Evolutionary conservation across 1,140 invertebrate species (phyloP).

Genomic region (Heliothis subflexa): DNA sequence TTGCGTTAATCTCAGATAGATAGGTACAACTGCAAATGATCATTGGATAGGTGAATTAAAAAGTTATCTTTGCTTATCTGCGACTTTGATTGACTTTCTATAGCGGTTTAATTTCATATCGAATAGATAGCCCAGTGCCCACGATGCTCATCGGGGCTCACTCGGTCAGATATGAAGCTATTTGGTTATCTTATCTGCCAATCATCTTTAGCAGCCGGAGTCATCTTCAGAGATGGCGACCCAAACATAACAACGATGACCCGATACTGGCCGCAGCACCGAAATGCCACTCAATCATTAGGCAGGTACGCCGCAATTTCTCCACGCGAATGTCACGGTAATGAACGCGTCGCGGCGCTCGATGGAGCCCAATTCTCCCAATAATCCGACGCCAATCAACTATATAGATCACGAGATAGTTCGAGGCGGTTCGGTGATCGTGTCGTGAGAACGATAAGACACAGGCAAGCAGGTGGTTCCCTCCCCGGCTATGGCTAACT

Average conservation of each 20-base stretch:
- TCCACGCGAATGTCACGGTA: constrained; percentile 75
- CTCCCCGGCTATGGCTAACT: constrained; percentile 76
- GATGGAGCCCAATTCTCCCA: constrained; percentile 69
- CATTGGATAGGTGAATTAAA: constrained; percentile 56
- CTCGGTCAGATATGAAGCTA: constrained; percentile 70
- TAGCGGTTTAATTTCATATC: constrained; percentile 73
- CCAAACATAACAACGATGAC: constrained; percentile 73
- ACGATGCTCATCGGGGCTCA: constrained; percentile 37
- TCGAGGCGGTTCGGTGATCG: constrained; percentile 68
- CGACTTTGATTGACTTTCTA: constrained; percentile 80
- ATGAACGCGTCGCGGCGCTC: constrained; percentile 63
- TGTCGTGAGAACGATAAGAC: constrained; percentile 80
- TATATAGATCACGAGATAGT: constrained; percentile 81
- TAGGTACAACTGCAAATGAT: not conserved
- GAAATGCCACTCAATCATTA: constrained; percentile 72
- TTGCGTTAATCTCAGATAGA: too few relatives aligned
- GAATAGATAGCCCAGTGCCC: constrained; percentile 70
- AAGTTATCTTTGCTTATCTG: constrained; percentile 69
- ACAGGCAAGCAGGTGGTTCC: constrained; percentile 73
- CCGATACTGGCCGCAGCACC: constrained; percentile 55
- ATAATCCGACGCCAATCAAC: constrained; percentile 81
- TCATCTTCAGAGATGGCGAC: constrained; percentile 62
- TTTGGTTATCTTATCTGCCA: constrained; percentile 73
- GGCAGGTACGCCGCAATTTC: constrained; percentile 63
- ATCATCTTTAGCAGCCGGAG: constrained; percentile 60